A percentile compares a stretch with the other conserved stretches of the same genome.
Conservation (phyloP, 2,113 vertebrate species). For the Nesoenas mayeri region DNA sequence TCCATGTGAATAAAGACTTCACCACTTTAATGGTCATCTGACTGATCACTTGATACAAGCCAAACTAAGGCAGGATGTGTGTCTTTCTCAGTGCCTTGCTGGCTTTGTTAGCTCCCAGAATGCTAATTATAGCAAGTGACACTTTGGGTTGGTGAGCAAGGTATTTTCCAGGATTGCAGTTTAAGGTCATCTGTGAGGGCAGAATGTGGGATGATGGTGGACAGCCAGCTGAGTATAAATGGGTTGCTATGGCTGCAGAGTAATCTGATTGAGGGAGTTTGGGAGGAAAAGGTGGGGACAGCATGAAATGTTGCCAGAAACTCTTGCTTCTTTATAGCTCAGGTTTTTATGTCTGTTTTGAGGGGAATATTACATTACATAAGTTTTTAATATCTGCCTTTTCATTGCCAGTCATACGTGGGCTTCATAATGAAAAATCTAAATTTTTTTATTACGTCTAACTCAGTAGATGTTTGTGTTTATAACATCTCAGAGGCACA, state of each 20-base stretch:
- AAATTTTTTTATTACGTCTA: not conserved
- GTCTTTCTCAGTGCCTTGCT: constrained; percentile 9
- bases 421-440: not conserved
- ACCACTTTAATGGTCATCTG: not conserved
- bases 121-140: constrained; percentile 52
- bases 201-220: not conserved
- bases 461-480: not conserved
- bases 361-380: not conserved
- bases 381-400: not conserved
- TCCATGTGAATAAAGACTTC: not conserved
- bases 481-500: not conserved
- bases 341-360: not conserved
- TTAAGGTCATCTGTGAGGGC: constrained; percentile 3
- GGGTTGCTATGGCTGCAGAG: not conserved
- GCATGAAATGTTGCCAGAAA: not conserved
- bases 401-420: not conserved
- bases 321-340: not conserved
- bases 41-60: not conserved
- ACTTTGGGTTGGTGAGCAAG: not conserved
- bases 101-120: not conserved
- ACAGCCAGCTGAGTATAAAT: not conserved
- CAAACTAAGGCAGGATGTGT: not conserved
- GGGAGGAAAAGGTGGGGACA: not conserved
- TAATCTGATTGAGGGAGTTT: not conserved
- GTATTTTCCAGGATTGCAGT: constrained; percentile 34